Conservation (phyloP, 2,113 vertebrate genomes). For the Entomyzon cyanotis region DNA sequence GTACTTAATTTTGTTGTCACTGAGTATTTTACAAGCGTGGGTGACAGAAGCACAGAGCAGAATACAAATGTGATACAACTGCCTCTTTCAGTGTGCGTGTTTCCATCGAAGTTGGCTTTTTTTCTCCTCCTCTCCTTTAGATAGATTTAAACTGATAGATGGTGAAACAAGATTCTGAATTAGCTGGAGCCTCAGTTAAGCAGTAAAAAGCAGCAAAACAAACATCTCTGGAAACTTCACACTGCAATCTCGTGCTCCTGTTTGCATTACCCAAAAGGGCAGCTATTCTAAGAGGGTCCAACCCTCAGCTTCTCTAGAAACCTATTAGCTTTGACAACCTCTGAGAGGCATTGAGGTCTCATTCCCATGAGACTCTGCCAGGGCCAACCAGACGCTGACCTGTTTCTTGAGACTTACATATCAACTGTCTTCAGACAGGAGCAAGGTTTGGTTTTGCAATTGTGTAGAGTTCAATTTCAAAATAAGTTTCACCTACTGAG, state of each 20-base stretch:
- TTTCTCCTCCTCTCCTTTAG: neutral
- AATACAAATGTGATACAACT: constrained; percentile 37
- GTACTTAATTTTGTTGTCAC: constrained; percentile 23
- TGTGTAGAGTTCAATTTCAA: neutral
- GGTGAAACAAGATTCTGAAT: neutral
- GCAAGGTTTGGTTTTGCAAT: neutral
- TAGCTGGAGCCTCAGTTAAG: neutral
- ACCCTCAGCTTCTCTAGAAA: neutral
- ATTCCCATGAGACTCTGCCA: neutral
- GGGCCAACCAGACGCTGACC: neutral
- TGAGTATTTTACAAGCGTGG: constrained; percentile 1
- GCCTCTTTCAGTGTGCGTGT: neutral
- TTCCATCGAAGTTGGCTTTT: neutral
- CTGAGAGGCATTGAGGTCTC: neutral
- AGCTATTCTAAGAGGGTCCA: neutral
- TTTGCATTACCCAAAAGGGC: neutral
- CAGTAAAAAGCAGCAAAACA: neutral
- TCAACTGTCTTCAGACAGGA: neutral
- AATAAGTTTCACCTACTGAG: neutral
- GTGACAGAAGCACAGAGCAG: neutral
- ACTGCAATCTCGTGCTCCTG: neutral
- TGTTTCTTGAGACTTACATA: neutral
- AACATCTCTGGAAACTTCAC: neutral
- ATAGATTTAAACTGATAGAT: constrained; percentile 12
- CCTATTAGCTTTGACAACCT: neutral